phyloP scores from a whole-genome alignment of 2,888 invertebrate genomes.

The Ceriagrion tenellum region DNA sequence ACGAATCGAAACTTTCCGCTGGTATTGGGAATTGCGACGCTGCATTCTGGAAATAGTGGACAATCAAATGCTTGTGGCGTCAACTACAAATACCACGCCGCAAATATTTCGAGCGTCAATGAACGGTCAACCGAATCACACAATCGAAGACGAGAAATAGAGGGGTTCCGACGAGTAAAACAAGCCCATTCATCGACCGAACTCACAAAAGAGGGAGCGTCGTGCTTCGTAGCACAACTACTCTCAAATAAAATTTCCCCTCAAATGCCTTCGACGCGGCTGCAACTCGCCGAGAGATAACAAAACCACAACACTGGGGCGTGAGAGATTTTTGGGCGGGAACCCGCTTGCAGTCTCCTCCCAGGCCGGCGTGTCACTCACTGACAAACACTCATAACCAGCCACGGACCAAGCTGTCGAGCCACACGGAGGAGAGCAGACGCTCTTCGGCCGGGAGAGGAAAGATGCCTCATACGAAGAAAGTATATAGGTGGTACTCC shows the following conservation, averaged over 20 bases:
- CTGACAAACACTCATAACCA: background rate
- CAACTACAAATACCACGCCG: background rate
- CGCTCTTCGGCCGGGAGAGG: background rate
- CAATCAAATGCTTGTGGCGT: background rate
- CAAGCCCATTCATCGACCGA: background rate
- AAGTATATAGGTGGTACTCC: background rate
- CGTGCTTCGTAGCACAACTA: too few relatives aligned
- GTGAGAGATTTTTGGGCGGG: background rate
- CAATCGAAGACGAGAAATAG: background rate
- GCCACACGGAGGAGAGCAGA: background rate
- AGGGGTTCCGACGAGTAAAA: background rate
- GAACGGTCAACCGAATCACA: background rate
- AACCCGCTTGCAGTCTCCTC: background rate
- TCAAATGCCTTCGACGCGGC: background rate
- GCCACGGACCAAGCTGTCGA: background rate
- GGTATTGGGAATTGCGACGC: constrained; percentile 74
- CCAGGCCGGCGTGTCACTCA: background rate
- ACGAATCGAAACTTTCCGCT: constrained; percentile 75
- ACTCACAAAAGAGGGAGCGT: too few relatives aligned
- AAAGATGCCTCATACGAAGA: constrained; percentile 5
- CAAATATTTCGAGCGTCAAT: background rate
- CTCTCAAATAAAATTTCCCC: background rate
- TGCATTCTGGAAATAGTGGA: constrained; percentile 68
- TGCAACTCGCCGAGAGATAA: background rate
- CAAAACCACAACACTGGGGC: background rate